A percentile compares a stretch with the other conserved stretches of the same genome.
Evolutionary conservation across 2,113 vertebrate species (phyloP).

Genomic region (Heterotis niloticus): DNA sequence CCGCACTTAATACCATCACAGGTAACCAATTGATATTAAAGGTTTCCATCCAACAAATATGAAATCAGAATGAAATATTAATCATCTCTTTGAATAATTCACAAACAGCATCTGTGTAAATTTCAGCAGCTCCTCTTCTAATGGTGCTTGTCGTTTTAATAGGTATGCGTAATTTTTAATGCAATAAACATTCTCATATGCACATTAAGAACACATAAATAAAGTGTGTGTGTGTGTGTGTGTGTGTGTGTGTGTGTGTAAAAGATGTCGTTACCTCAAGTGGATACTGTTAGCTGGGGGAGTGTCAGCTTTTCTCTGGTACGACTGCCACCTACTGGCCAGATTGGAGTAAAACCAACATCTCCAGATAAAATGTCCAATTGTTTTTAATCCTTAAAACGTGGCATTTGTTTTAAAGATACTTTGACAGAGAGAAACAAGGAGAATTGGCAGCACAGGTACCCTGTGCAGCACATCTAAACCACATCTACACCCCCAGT

Average conservation of each 20-base stretch:
- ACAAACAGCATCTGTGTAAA: constrained; percentile 20
- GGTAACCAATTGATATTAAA: constrained; percentile 23
- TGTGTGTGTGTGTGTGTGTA: background rate
- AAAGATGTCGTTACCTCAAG: too few species aligned
- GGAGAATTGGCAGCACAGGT: constrained; percentile 5
- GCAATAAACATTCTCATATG: constrained; percentile 13
- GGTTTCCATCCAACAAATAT: constrained; percentile 12
- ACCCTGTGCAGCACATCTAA: background rate
- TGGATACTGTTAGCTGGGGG: too few species aligned
- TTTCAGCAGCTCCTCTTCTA: constrained; percentile 14
- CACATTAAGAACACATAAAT: constrained; percentile 17
- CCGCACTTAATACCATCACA: constrained; percentile 23
- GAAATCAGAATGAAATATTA: constrained; percentile 20
- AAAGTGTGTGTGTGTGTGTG: background rate
- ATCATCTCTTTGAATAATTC: constrained; percentile 8
- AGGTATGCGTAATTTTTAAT: constrained; percentile 10
- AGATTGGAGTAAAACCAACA: background rate
- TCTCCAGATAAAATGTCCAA: background rate
- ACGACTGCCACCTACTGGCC: constrained; percentile 11
- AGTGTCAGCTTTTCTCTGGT: background rate
- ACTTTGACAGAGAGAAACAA: background rate
- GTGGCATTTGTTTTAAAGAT: background rate
- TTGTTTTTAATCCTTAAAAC: background rate
- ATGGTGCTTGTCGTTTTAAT: constrained; percentile 11
- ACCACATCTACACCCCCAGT: too few species aligned